A percentile compares a stretch with the other conserved stretches of the same genome.
These are phyloP conservation scores for Hycleus cichorii DNA, from an alignment of 1,140 invertebrate species.

Conservation along the genomic window DNA sequence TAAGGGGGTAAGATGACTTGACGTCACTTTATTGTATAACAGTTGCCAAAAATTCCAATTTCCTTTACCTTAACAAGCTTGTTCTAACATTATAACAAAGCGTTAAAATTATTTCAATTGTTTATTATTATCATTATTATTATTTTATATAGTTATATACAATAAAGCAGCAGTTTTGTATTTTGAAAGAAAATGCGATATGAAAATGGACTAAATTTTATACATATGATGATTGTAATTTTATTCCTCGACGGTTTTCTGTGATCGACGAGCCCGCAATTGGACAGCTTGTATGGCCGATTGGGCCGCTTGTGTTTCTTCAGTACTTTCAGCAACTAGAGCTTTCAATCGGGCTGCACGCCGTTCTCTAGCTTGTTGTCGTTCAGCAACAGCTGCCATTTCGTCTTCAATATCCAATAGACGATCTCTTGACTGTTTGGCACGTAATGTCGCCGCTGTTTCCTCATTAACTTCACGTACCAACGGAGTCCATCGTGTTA, in stretches of 20 bases:
- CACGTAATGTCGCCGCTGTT: slow-evolving; percentile 31
- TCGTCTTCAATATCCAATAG: slow-evolving; percentile 54
- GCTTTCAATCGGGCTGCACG: slow-evolving; percentile 49
- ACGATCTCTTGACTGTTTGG: slow-evolving; percentile 44
- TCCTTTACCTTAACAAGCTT: too few relatives aligned
- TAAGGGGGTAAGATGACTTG: too few relatives aligned
- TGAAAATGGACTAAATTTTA: too few relatives aligned
- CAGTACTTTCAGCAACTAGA: slow-evolving; percentile 47
- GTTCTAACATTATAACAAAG: too few relatives aligned
- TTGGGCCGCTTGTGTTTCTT: slow-evolving; percentile 20
- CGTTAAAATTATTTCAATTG: too few relatives aligned
- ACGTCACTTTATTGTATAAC: too few relatives aligned
- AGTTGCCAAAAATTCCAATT: too few relatives aligned
- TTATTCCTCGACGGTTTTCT: slow-evolving; percentile 16
- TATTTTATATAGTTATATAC: too few relatives aligned
- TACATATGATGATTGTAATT: not conserved
- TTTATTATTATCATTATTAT: too few relatives aligned
- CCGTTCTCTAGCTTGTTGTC: slow-evolving; percentile 49
- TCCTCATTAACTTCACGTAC: slow-evolving; percentile 31
- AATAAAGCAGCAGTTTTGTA: too few relatives aligned
- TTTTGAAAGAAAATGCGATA: too few relatives aligned
- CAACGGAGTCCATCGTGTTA: slow-evolving; percentile 50
- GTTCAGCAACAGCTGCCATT: slow-evolving; percentile 49
- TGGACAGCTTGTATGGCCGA: slow-evolving; percentile 4
- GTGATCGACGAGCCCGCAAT: slow-evolving; percentile 8